Percentiles rank a stretch among this genome's conserved stretches.
Conservation (phyloP, 92 coral and sea anemone genomes). For the Zoanthus sociatus region DNA sequence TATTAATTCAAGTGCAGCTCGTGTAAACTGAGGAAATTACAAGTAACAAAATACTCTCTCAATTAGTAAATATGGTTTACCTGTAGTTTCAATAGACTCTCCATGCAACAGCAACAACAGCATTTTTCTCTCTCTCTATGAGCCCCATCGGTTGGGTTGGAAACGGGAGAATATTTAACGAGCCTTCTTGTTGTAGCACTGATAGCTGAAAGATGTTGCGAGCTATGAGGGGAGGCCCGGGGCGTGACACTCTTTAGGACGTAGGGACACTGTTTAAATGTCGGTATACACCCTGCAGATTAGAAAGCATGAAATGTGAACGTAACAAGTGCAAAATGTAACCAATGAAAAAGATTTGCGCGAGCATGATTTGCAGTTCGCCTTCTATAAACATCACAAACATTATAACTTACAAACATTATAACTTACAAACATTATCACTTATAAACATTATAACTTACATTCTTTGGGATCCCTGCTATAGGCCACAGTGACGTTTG, state of each 20-base stretch:
- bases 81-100: conserved; percentile 89
- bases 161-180: conserved; percentile 2
- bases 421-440: too few species aligned
- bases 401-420: too few species aligned
- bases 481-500: too few species aligned
- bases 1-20: too few species aligned
- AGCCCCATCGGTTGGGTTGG: conserved; percentile 6
- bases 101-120: conserved; percentile 88
- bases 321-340: too few species aligned
- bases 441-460: too few species aligned
- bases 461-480: too few species aligned
- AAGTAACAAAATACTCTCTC: too few species aligned
- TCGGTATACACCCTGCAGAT: conserved; percentile 43
- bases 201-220: conserved; percentile 8
- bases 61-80: conserved; percentile 9
- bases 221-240: conserved; percentile 21
- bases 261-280: conserved; percentile 53
- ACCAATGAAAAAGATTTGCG: neutral
- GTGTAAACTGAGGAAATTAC: too few species aligned
- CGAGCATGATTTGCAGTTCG: neutral
- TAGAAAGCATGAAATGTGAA: neutral
- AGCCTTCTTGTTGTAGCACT: conserved; percentile 7
- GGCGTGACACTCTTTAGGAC: conserved; percentile 29
- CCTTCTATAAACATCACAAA: too few species aligned
- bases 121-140: conserved; percentile 43